Conservation (phyloP, 2,797 vertebrate genomes). For the Octomys mimax region DNA sequence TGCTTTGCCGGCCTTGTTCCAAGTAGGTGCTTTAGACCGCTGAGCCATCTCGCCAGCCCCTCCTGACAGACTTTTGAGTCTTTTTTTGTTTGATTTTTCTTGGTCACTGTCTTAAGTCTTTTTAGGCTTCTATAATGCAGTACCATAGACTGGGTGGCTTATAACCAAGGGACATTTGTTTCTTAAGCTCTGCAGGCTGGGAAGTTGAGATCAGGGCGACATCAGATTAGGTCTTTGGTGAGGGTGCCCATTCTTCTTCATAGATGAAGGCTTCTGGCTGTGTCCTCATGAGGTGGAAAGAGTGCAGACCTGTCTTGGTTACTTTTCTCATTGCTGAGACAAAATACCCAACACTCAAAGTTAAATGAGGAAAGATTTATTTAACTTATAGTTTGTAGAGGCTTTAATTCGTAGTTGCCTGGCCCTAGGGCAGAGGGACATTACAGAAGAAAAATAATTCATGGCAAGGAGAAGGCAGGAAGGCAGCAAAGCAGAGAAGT, state of each 20-base stretch:
- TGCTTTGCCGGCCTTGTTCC: too few species aligned
- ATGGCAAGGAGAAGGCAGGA: not conserved
- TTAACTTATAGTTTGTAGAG: too few species aligned
- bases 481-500: not conserved
- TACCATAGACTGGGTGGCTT: too few species aligned
- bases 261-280: not conserved
- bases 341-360: too few species aligned
- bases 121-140: too few species aligned
- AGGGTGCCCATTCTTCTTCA: not conserved
- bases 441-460: not conserved
- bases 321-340: not conserved
- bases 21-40: too few species aligned
- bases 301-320: not conserved
- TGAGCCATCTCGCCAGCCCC: too few species aligned
- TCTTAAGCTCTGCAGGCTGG: not conserved
- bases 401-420: too few species aligned
- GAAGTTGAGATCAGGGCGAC: not conserved
- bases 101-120: not conserved
- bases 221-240: not conserved
- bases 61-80: slow-evolving; percentile 14
- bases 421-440: too few species aligned
- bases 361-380: too few species aligned
- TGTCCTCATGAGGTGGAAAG: not conserved
- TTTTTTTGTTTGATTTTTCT: not conserved
- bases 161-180: too few species aligned